Base-by-base conservation (phyloP, 1,140 invertebrate species). In the Papilio dardanus region DNA sequence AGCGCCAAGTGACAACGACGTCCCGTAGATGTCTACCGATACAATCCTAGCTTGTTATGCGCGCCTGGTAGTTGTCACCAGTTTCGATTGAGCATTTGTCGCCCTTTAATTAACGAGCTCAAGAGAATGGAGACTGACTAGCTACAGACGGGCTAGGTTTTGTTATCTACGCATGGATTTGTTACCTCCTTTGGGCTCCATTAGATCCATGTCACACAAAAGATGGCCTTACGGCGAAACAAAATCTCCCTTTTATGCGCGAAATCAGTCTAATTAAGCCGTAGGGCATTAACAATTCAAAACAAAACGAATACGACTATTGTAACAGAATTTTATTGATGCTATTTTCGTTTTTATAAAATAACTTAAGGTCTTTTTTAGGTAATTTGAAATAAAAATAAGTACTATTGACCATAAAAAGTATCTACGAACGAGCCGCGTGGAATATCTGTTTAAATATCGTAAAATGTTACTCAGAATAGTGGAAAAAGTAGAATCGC, bases 61-160 rank as follows among this genome's bases (percentile, higher is more conserved):
- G 19, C 75, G 78, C 82, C 91, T 92, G 79, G 90, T 92, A 92
- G 79, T 86, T 91, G 91, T 92, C 91, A 92, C 88, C 88, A 86
- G 87, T 82, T 87, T 78, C 85, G 86, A 91, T 90, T 89, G 87
- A 91, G 86, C 87, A 90, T 91, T 90, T 88, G 84, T 86, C 85
- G 82, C 88, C 78, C 58, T 79, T 81, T 86, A 84, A 81, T 86
- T 86, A 86, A 82, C 54, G 54, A 4, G n/a, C n/a, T n/a, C n/a
- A n/a, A n/a, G n/a, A n/a, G n/a, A n/a, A n/a, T n/a, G n/a, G n/a
- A n/a, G n/a, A n/a, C n/a, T n/a, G n/a, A n/a, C n/a, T n/a, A 28
- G 19, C 50, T 2, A 28, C 21, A 30, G n/a, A n/a, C n/a, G n/a
- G n/a, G 30, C 24, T 21, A 35, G 16, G 68, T 74, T 50, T 67